Conservation (phyloP, 2,888 invertebrate species). For the Ormyrus pomaceus region DNA sequence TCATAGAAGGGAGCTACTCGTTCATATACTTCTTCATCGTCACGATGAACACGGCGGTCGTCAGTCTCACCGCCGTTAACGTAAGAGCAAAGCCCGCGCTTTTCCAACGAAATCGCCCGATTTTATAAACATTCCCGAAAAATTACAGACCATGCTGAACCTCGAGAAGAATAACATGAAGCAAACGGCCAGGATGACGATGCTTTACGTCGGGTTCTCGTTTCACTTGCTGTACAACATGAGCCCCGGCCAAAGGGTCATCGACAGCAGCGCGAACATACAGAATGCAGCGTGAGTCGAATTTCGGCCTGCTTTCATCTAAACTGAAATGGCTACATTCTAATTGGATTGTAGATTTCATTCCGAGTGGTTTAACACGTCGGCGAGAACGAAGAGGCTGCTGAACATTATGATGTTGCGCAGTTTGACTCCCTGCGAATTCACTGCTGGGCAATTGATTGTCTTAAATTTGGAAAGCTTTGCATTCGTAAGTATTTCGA, state of each 20-base stretch:
- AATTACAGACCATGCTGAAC: slow-evolving; percentile 33
- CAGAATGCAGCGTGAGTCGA: slow-evolving; percentile 23
- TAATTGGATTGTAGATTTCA: too few species aligned
- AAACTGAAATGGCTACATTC: too few species aligned
- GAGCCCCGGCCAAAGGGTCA: slow-evolving; percentile 30
- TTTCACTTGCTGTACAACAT: slow-evolving; percentile 26
- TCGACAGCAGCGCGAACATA: slow-evolving; percentile 25
- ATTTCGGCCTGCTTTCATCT: background rate
- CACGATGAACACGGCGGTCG: background rate
- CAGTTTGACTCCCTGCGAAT: slow-evolving; percentile 3
- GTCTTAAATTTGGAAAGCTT: slow-evolving; percentile 37
- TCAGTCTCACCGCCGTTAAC: slow-evolving; percentile 36
- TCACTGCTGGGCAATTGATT: slow-evolving; percentile 16
- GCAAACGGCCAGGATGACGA: slow-evolving; percentile 24
- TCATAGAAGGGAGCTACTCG: slow-evolving; percentile 26
- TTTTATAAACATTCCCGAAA: background rate
- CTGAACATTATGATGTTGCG: slow-evolving; percentile 31
- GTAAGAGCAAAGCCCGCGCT: background rate
- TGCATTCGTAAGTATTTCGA: background rate
- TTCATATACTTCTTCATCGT: background rate
- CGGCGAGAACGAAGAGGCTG: too few species aligned
- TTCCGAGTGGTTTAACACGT: too few species aligned
- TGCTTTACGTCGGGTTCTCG: slow-evolving; percentile 32
- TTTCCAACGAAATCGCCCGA: too few species aligned
- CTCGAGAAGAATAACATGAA: slow-evolving; percentile 21